Base-by-base conservation (phyloP, 2,888 invertebrate genomes). In the Cetonia aurata region DNA sequence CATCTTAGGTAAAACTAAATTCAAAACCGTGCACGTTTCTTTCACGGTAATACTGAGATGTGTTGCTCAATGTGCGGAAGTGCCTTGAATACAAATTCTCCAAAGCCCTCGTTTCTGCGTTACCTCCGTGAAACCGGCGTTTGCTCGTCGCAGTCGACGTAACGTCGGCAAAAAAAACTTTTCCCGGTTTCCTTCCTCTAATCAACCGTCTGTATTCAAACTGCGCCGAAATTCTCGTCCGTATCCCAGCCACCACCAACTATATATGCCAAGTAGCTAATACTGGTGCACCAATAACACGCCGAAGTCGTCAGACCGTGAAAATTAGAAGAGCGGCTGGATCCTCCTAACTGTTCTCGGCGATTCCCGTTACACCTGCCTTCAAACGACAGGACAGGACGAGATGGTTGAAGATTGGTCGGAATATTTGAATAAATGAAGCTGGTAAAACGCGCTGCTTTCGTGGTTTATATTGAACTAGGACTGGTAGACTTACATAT, bases 131-230 rank as follows among this genome's bases (percentile, higher is more conserved):
- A 19, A 9, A 25, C 53, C 9, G n/a, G n/a, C 53, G 25, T 53
- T 19, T 31, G 53, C 12, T 19, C 31, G n/a, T 53, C 25, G 25
- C 12, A 1, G 8, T 4, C 25, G 10, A 10, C 25, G 2, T 53
- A 25, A 15, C 25, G 3, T n/a, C 17, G 19, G 17, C 3, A 17
- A n/a, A 41, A 15, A 25, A 25, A 25, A 25, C 25, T 25, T 42
- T 37, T n/a, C 17, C 42, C 59, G 17, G 10, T 42, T 59, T 19
- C 59, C 60, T 31, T 13, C n/a, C 13, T 17, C n/a, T 60, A 60
- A 60, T 60, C 60, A 60, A 60, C 60, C 48, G 46, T 48, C 60
- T 60, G 60, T 60, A 60, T 60, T 60, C 60, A 60, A 60, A 60
- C 48, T 60, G 60, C 48, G 37, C 8, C 60, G 46, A 60, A 60